phyloP scores from a whole-genome alignment of 2,797 vertebrate genomes.

The Euthynnus affinis region DNA sequence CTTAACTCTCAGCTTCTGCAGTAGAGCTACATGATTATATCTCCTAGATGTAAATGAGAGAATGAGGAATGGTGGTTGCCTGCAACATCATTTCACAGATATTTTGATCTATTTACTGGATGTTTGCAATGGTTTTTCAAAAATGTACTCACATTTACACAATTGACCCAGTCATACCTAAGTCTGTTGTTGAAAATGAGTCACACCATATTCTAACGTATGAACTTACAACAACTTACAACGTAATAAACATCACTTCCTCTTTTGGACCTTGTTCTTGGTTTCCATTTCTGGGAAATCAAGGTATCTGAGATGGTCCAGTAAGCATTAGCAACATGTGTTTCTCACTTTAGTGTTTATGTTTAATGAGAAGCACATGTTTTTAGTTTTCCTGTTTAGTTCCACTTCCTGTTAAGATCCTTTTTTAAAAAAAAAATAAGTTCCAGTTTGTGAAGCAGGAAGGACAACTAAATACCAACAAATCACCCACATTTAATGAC shows the following conservation, averaged over 20 bases:
- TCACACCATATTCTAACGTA: constrained; percentile 24
- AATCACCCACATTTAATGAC: background rate
- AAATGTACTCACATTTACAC: constrained; percentile 17
- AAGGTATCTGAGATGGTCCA: constrained; percentile 17
- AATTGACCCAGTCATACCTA: constrained; percentile 2
- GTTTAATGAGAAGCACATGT: no score
- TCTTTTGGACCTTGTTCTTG: constrained; percentile 36
- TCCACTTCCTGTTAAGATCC: constrained; percentile 7
- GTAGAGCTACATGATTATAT: no score
- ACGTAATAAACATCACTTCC: constrained; percentile 56
- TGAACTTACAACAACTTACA: constrained; percentile 19
- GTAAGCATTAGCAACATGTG: background rate
- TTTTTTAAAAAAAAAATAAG: background rate
- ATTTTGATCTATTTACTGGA: background rate
- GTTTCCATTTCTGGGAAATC: constrained; percentile 64
- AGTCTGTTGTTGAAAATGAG: constrained; percentile 14
- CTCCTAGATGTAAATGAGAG: background rate
- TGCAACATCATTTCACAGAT: background rate
- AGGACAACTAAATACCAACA: background rate
- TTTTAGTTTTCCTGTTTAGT: constrained; percentile 14
- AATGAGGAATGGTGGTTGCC: background rate
- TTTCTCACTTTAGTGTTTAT: background rate
- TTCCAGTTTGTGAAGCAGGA: background rate
- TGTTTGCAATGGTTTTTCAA: constrained; percentile 11
- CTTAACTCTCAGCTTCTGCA: background rate